Base-by-base conservation (phyloP, 1,140 invertebrate species). In the Agrypnia vestita region DNA sequence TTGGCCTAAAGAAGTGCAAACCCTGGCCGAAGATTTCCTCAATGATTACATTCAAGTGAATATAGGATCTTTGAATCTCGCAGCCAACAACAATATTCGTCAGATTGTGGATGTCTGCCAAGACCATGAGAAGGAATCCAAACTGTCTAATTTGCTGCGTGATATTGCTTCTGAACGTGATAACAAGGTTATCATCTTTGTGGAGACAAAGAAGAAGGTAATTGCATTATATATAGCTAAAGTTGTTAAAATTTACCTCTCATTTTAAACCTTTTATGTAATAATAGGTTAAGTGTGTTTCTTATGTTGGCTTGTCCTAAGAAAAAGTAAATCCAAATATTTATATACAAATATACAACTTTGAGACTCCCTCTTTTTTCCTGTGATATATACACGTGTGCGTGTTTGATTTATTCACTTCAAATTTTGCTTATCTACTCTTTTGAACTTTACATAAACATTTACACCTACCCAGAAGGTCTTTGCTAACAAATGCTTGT, bases 1-100 rank as follows among this genome's bases (percentile, higher is more conserved):
- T 8, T 99, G 98, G 98, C 98, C 98, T 0, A 98, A 98, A 88
- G 98, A 99, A 90, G 98, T 99, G 3, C 94, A 97, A 86, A 93
- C 93, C 35, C 88, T 99, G 0, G 98, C 98, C 76, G 96, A 98
- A 86, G 98, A 99, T 85, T 99, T 99, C 84, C 91, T 99, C 7
- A 94, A 91, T 76, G 95, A 99, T 87, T 98, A 98, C 84, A 92
- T 95, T 72, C 94, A 95, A 85, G 93, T 99, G 4, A 99, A 99
- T 85, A 97, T 99, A 89, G 98, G 98, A 10, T 97, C 97, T 7
- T 87, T 98, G 64, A 95, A 95, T 80, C 89, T 99, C 3, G 94
- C 96, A 76, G 98, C 98, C 9, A 99, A 99, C 89, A 98, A 99
- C 85, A 99, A 99, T 84, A 99, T 99, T 78, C 93, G 96, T 13